Conservation (phyloP, 2,113 vertebrate species). For the Lasiurus borealis region DNA sequence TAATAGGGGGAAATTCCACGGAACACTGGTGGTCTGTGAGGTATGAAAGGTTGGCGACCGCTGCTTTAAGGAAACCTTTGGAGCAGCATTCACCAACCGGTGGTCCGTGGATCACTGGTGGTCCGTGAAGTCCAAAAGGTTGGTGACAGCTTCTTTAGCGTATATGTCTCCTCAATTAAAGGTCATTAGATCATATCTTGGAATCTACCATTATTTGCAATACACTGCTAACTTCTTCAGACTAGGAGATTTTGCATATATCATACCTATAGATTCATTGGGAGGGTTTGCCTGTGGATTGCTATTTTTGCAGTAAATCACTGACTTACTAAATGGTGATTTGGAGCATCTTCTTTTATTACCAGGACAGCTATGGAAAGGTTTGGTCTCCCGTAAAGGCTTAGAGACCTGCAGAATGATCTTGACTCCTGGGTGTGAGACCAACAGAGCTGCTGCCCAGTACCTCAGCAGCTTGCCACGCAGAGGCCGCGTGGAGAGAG, state of each 20-base stretch:
- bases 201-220: neutral
- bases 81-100: no score
- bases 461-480: neutral
- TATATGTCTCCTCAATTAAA: neutral
- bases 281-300: neutral
- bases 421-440: neutral
- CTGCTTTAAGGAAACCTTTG: no score
- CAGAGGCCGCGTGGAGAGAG: neutral
- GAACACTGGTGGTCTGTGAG: no score
- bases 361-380: neutral
- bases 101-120: no score
- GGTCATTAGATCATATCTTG: neutral
- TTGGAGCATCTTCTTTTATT: constrained; percentile 37
- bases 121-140: no score
- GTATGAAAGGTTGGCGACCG: no score
- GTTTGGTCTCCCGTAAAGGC: neutral
- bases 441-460: neutral
- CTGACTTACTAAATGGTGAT: constrained; percentile 17
- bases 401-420: constrained; percentile 7
- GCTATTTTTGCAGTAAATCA: constrained; percentile 13
- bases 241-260: neutral
- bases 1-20: neutral
- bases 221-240: neutral
- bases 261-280: neutral
- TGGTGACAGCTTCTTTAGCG: neutral